These are phyloP conservation scores for Salarias fasciatus DNA, from an alignment of 2,797 vertebrate species.

Conservation along the genomic window DNA sequence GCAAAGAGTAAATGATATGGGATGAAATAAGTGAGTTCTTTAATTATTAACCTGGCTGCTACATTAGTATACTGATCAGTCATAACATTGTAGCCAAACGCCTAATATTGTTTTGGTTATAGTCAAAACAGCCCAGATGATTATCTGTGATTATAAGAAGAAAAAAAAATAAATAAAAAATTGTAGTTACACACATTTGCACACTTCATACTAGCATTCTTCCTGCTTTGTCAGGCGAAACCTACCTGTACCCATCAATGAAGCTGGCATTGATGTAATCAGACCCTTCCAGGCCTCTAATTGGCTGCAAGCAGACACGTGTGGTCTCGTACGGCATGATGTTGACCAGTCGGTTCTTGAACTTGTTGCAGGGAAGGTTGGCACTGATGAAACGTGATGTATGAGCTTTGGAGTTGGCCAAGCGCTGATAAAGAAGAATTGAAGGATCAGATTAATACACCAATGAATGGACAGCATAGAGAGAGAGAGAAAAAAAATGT, in stretches of 20 bases:
- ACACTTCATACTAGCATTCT: background rate
- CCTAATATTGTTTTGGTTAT: too few species aligned
- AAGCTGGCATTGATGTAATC: slow-evolving; percentile 98
- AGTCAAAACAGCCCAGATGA: too few species aligned
- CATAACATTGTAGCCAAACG: too few species aligned
- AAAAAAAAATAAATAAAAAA: too few species aligned
- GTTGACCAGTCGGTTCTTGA: slow-evolving; percentile 99
- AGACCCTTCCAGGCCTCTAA: slow-evolving; percentile 95
- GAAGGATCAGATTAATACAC: background rate
- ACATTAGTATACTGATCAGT: too few species aligned
- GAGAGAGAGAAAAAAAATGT: background rate
- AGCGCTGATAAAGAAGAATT: slow-evolving; percentile 79
- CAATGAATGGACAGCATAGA: slow-evolving; percentile 1
- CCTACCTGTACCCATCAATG: slow-evolving; percentile 95
- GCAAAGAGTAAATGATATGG: background rate
- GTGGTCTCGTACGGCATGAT: slow-evolving; percentile 99
- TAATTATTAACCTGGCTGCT: background rate
- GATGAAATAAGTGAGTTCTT: background rate
- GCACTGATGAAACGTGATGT: slow-evolving; percentile 98
- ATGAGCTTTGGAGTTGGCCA: slow-evolving; percentile 98
- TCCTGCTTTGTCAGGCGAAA: background rate
- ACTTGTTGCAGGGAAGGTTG: slow-evolving; percentile 99
- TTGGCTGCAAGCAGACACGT: slow-evolving; percentile 96
- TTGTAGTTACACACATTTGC: background rate
- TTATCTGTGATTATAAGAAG: too few species aligned